phyloP scores from a whole-genome alignment of 2,888 invertebrate genomes.

The Pecten maximus region DNA sequence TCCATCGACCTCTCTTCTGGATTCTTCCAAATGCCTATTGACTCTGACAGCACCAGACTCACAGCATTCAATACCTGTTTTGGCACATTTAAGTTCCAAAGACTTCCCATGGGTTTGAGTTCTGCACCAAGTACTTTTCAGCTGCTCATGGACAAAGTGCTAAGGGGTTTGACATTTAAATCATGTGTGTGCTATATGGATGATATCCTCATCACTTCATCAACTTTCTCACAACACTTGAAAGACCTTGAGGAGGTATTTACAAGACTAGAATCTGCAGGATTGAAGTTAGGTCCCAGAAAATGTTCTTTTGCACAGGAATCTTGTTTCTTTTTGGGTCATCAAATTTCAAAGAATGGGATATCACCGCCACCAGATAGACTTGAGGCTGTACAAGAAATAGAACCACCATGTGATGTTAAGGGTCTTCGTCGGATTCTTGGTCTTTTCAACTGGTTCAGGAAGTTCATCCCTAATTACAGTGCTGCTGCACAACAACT shows the following conservation, averaged over 20 bases:
- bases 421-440: background rate
- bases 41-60: background rate
- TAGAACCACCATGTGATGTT: background rate
- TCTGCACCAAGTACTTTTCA: background rate
- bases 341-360: background rate
- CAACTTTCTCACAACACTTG: background rate
- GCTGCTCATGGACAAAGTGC: background rate
- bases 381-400: background rate
- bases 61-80: background rate
- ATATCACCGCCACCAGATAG: background rate
- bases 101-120: background rate
- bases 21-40: too few relatives aligned
- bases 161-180: background rate
- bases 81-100: too few relatives aligned
- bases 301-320: conserved; percentile 2
- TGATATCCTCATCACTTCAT: conserved; percentile 30
- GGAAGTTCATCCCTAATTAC: conserved; percentile 33
- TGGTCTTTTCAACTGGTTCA: conserved; percentile 41
- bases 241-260: conserved; percentile 1
- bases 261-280: background rate
- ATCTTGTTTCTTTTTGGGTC: background rate
- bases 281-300: conserved; percentile 30
- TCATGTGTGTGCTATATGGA: background rate
- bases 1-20: too few relatives aligned
- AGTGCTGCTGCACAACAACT: conserved; percentile 41